Base-by-base conservation (phyloP, 2,888 invertebrate genomes). In the Thecophora atra region DNA sequence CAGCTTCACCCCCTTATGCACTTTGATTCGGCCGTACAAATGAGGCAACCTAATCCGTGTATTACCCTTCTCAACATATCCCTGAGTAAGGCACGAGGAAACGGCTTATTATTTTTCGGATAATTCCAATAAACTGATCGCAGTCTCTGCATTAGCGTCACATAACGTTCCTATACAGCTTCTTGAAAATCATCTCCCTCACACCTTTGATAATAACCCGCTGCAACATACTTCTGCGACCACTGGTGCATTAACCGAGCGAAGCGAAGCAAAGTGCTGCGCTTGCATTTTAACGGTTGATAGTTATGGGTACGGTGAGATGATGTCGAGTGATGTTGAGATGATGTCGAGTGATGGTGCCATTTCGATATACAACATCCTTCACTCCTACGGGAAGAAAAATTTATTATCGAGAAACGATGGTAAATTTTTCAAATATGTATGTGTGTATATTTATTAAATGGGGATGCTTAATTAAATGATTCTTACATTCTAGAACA, bases 221-320 rank as follows among this genome's bases (percentile, higher is more conserved):
- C 15, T 5, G 1, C 19, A 1, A 66, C 28, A 52, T 52, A 66
- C n/a, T 37, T 51, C 0, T 3, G 1, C 1, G 52, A 28, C 52
- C 26, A 54, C 17, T 66, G 17, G 1, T 51, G 21, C 66, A 66
- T 66, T 17, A n/a, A n/a, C n/a, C n/a, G n/a, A n/a, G n/a, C n/a
- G n/a, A n/a, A n/a, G n/a, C n/a, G n/a, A n/a, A n/a, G n/a, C n/a
- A n/a, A n/a, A n/a, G n/a, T n/a, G n/a, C n/a, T n/a, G n/a, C n/a
- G n/a, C n/a, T n/a, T n/a, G n/a, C n/a, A n/a, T n/a, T n/a, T n/a
- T n/a, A n/a, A n/a, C n/a, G n/a, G n/a, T n/a, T n/a, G n/a, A n/a
- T n/a, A n/a, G n/a, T n/a, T n/a, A n/a, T n/a, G n/a, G n/a, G n/a
- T n/a, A n/a, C n/a, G n/a, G n/a, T n/a, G n/a, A n/a, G n/a, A n/a